phyloP scores from a whole-genome alignment of 2,797 vertebrate species.

The Cynodonichthys magdalenae region DNA sequence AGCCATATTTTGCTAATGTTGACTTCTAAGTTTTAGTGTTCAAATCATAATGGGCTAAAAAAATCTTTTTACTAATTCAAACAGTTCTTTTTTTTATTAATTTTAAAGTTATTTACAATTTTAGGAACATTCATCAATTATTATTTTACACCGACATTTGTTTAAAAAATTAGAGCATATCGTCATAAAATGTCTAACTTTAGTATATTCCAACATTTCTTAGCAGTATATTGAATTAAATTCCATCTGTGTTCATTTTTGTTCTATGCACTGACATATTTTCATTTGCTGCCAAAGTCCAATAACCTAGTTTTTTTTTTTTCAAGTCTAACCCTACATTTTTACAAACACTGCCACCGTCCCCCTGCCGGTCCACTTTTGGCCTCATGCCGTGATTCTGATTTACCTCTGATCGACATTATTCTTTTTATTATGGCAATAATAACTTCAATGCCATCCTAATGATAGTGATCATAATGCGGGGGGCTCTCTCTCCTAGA shows the following conservation, averaged over 20 bases:
- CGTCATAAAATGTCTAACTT: too few relatives aligned
- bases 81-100: too few relatives aligned
- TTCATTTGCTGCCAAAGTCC: conserved; percentile 25
- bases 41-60: conserved; percentile 2
- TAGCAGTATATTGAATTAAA: too few relatives aligned
- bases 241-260: neutral
- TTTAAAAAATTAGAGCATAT: too few relatives aligned
- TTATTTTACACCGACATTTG: too few relatives aligned
- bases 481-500: conserved; percentile 54
- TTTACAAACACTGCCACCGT: neutral
- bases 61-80: too few relatives aligned
- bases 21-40: conserved; percentile 27
- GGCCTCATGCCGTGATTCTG: conserved; percentile 65
- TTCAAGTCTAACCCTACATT: conserved; percentile 11
- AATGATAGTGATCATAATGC: conserved; percentile 75
- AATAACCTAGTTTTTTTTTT: conserved; percentile 4
- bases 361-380: conserved; percentile 39
- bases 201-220: too few relatives aligned
- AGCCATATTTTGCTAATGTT: neutral
- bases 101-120: too few relatives aligned
- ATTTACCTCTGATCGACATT: conserved; percentile 74
- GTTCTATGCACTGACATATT: conserved; percentile 10
- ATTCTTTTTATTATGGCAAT: conserved; percentile 76
- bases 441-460: conserved; percentile 66
- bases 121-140: too few relatives aligned